Evolutionary conservation across 2,888 invertebrate species (phyloP).

Genomic region (Timema podura): DNA sequence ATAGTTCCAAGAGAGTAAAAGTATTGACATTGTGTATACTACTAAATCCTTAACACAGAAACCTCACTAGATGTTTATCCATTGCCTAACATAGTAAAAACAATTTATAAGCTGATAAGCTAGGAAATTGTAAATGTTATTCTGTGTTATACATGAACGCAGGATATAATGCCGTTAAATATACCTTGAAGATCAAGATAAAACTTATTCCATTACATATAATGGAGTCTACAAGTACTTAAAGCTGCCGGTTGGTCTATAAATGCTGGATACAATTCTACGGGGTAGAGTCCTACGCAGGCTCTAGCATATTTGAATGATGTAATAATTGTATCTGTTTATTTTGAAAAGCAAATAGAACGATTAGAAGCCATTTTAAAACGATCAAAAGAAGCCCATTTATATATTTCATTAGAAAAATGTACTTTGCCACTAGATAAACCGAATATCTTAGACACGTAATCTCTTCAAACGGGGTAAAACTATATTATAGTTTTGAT

Average conservation of each 20-base stretch:
- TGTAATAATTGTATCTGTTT: neutral
- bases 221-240: neutral
- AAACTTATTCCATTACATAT: neutral
- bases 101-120: no score
- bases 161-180: no score
- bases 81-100: neutral
- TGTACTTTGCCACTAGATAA: neutral
- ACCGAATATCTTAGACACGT: neutral
- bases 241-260: neutral
- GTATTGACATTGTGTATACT: neutral
- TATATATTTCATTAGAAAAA: neutral
- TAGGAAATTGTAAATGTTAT: no score
- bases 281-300: neutral
- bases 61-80: neutral
- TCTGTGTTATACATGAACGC: no score
- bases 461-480: neutral
- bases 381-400: neutral
- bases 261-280: neutral
- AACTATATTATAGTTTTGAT: neutral
- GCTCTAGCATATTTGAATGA: neutral
- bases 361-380: neutral
- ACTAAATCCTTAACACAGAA: neutral
- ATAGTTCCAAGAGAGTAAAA: neutral
- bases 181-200: no score
- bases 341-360: neutral